A percentile compares a stretch with the other conserved stretches of the same genome.
These are phyloP conservation scores for Bucorvus abyssinicus DNA, from an alignment of 2,797 vertebrate genomes.

Conservation along the genomic window DNA sequence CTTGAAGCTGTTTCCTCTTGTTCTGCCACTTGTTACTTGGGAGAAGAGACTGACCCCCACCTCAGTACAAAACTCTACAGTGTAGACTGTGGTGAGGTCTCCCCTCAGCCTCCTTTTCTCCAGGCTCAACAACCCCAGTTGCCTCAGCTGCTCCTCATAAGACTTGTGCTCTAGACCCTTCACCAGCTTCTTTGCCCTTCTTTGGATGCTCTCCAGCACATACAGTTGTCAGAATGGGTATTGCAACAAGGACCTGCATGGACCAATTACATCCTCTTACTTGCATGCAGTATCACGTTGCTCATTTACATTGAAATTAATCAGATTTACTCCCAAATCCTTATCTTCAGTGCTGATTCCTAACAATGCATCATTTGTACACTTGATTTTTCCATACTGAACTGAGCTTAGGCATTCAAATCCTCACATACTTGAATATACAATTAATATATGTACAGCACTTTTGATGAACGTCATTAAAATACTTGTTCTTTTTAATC, in stretches of 20 bases:
- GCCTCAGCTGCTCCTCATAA: no score
- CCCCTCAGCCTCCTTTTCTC: neutral
- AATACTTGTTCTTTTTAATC: conserved; percentile 55
- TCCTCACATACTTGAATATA: conserved; percentile 11
- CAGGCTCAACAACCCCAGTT: no score
- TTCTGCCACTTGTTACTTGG: no score
- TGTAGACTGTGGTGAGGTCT: no score
- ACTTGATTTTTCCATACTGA: conserved; percentile 34
- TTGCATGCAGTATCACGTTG: neutral
- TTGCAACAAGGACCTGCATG: neutral
- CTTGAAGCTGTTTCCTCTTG: no score
- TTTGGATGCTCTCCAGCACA: neutral
- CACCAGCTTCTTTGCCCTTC: neutral
- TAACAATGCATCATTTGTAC: conserved; percentile 23
- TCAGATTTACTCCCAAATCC: conserved; percentile 13
- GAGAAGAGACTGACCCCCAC: no score
- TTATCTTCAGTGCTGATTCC: conserved; percentile 4
- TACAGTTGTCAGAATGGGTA: neutral
- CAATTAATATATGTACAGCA: neutral
- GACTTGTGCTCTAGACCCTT: neutral
- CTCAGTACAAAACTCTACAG: no score
- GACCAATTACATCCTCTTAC: neutral
- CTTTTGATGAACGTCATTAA: conserved; percentile 49
- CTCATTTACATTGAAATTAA: conserved; percentile 47
- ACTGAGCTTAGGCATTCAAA: conserved; percentile 9